A percentile compares a stretch with the other conserved stretches of the same genome.
These are phyloP conservation scores for Ciconia boyciana DNA, from an alignment of 2,113 vertebrate species.

Conservation along the genomic window DNA sequence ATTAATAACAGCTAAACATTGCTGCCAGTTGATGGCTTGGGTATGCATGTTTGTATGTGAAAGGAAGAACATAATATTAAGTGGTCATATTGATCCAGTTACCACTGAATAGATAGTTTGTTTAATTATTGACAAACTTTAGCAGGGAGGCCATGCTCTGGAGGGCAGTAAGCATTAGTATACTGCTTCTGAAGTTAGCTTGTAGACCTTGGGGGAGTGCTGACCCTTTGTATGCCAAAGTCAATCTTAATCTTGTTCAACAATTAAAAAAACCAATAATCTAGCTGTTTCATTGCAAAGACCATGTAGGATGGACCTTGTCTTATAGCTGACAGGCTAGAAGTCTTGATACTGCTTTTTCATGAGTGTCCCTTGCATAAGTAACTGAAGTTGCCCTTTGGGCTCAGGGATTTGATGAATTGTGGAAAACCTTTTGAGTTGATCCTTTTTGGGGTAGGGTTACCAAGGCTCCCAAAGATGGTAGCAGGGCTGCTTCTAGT, in stretches of 20 bases:
- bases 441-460: background rate
- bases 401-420: background rate
- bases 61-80: background rate
- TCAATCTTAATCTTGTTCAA: background rate
- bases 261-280: background rate
- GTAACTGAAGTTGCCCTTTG: background rate
- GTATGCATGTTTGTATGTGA: background rate
- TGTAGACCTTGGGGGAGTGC: background rate
- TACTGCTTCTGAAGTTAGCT: background rate
- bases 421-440: background rate
- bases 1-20: background rate
- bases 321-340: background rate
- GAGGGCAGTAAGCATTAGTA: background rate
- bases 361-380: background rate
- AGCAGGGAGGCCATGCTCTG: background rate
- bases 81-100: background rate
- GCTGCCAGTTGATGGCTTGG: background rate
- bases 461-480: background rate
- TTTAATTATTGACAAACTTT: background rate
- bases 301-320: background rate
- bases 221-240: background rate
- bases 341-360: background rate
- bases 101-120: background rate
- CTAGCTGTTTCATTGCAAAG: background rate
- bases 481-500: background rate